A percentile compares a stretch with the other conserved stretches of the same genome.
Evolutionary conservation across 2,113 vertebrate genomes (phyloP).

Genomic region (Phalacrocorax brasilianus): DNA sequence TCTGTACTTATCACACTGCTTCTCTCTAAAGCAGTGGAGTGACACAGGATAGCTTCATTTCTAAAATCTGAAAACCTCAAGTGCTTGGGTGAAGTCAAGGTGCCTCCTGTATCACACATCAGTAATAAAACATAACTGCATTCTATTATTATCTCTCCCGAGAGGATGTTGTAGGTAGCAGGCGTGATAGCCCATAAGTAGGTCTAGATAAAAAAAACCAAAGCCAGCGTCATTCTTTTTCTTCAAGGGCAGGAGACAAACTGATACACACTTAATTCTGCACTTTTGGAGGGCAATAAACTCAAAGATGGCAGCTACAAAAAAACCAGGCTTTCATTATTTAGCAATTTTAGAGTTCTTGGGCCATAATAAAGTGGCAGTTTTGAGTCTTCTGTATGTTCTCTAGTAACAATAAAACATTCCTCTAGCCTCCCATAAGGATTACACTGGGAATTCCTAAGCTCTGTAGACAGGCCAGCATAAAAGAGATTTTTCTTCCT

Average conservation of each 20-base stretch:
- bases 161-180: not conserved
- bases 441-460: not conserved
- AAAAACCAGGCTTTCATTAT: not conserved
- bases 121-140: not conserved
- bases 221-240: not conserved
- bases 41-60: not conserved
- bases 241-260: not conserved
- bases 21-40: not conserved
- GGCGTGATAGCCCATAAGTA: not conserved
- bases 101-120: not conserved
- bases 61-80: not conserved
- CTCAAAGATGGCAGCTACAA: not conserved
- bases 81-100: not conserved
- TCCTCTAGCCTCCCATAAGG: not conserved
- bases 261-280: not conserved
- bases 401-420: slow-evolving; percentile 5
- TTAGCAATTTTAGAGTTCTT: slow-evolving; percentile 10
- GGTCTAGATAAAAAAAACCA: not conserved
- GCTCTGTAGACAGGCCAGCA: not conserved
- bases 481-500: not conserved
- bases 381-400: not conserved
- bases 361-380: not conserved
- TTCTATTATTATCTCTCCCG: not conserved
- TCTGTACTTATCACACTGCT: not conserved
- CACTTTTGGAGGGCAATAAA: not conserved